Evolutionary conservation across 2,888 invertebrate species (phyloP), one percentile per base, ranked within the genome.

Genomic region (Agrypnus murinus): DNA sequence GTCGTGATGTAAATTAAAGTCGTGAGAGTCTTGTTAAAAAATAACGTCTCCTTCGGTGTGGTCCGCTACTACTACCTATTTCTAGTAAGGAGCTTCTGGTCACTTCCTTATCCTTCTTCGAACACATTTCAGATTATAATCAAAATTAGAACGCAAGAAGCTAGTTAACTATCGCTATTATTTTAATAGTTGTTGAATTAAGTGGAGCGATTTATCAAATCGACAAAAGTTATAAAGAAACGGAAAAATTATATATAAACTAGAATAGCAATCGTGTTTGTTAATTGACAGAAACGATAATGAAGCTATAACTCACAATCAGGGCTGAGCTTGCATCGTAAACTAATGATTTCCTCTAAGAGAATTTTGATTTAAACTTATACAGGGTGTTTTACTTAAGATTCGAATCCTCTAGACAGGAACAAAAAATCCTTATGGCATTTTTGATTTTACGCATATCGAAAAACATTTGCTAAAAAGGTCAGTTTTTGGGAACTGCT

Each of bases 1-100:
- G 70, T 77, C 69, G 74, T 75, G 73, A 79, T 79, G 79, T 76
- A 80, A 79, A 80, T 79, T 75, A 78, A 70, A 79, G 74, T 79
- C 80, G 80, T 80, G 80, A 77, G 75, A 55, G 45, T 43, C 55
- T 63, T 71, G 43, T 60, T 67, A 72, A 76, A 74, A 25, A 77
- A 72, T 67, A 40, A 19, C 17, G 46, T 31, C 38, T 46, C 25
- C 31, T 50, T 64, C 67, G 63, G 71, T 71, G 71, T 71, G 71
- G 71, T 71, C 71, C 55, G 50, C 67, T 62, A 62, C 71, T 46
- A 38, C 67, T 62, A 62, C 60, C 43, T 55, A 62, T 62, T 46
- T 63, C 45, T 68, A 68, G 63, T 68, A 63, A 67, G 34, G 36
- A 17, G 67, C 67, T 68, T 63, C 68, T 68, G 68, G 57, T 68